Evolutionary conservation across 2,888 invertebrate species (phyloP), one percentile per base, ranked within the genome.

Genomic region (Callimorpha dominula): DNA sequence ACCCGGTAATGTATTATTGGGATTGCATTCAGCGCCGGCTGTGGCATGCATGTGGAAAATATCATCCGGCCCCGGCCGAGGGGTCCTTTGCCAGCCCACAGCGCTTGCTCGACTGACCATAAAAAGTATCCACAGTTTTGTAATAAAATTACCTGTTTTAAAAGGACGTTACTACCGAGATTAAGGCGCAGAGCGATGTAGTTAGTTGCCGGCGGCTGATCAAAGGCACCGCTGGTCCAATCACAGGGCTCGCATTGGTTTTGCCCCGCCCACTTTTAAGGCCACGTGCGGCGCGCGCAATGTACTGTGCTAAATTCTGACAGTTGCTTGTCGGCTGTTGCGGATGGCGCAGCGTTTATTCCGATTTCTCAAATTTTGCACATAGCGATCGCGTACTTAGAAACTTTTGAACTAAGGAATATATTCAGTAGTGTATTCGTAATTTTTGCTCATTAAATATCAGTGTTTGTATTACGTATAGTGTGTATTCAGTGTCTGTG

Each of bases 81-180:
- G 84, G 83, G 81, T 82, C 88, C 88, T 87, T 88, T 88, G 87
- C 84, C 85, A 85, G 83, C 89, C 83, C 86, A 85, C 87, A 83
- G 79, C 87, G 88, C 86, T 90, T 89, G 91, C 91, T 91, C 91
- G 91, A 90, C 91, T 93, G 92, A 91, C 91, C 93, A 91, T 92
- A 92, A 93, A 94, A 93, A 92, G 90, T 92, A 91, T 92, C 86
- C 89, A 91, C 91, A 92, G 93, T 94, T 94, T 95, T 94, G 90
- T 93, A 95, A 95, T 94, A 92, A 95, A 94, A 95, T 95, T 95
- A 95, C 95, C 93, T 94, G 94, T 95, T 95, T 95, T 95, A 94
- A 95, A 95, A 94, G 95, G 92, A 95, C 92, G 92, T 94, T 94
- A 94, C 93, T 95, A 93, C 94, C 89, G 95, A 95, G 95, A 95